Evolutionary conservation across 2,888 invertebrate genomes (phyloP), one percentile per base, ranked within the genome.

Genomic region (Aphidius colemani): DNA sequence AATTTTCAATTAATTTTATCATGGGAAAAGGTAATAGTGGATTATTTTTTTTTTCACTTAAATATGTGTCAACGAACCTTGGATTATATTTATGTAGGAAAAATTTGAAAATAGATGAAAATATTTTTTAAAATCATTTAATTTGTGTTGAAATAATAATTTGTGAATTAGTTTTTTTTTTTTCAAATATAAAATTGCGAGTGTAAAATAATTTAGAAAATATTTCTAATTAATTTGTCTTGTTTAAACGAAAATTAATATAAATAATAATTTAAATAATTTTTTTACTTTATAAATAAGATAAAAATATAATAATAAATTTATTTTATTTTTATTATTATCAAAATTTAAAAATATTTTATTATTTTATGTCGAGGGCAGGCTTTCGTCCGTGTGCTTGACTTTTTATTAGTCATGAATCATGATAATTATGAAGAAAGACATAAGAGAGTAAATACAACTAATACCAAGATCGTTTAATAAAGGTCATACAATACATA

Each of bases 401-500:
- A 57, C 53, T 57, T 57, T 57, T 53, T 55, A 48, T 51, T 39
- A 40, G 13, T 50, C 45, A 39, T 44, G 30, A 7, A 30, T 8
- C 46, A 7, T 30, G 9, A 7, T 63, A 58, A 63, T 63, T 63
- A 58, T 46, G 30, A 30, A 30, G 30, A 63, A 44, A 39, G 44
- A 18, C 51, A 51, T 40, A 46, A 41, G 46, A 53, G 48, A 51
- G 40, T 44, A 30, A 30, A 30, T 30, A 30, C 18, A 18, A 18
- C 5, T 30, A 30, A 30, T 30, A 30, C 30, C 30, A 30, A 30
- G 30, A 30, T 30, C 30, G 30, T 30, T 30, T 30, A 30, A 30
- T 30, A 30, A 30, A 30, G 30, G 30, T 43, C 39, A 60, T 53
- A 53, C 45, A 40, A 46, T 4, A 30, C 45, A 53, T 61, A 61